Evolutionary conservation across 2,888 invertebrate species (phyloP), one percentile per base, ranked within the genome.

Genomic region (Sphaerophoria rueppellii): DNA sequence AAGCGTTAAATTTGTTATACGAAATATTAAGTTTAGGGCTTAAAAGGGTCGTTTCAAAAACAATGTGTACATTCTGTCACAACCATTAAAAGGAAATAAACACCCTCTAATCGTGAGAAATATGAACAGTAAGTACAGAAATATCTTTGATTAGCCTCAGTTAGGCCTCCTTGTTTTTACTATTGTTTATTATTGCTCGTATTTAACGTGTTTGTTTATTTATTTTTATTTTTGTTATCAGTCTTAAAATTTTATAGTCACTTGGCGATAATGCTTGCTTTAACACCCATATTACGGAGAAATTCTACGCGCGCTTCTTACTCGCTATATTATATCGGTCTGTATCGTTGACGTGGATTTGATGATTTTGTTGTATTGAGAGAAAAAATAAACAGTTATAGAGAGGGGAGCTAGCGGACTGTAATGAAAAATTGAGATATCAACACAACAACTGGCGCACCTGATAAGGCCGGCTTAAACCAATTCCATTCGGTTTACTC

Each of bases 391-490:
- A 6, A 61, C 16, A 54, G 12, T 54, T 37, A 12, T 5, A n/a
- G 35, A 40, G 58, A 46, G 58, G 35, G 14, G 11, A 34, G 16
- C 6, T n/a, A 12, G 4, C 24, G 24, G 24, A 2, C 2, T 24
- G 24, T 24, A 24, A 24, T 24, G 24, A 24, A 24, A 24, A 24
- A 24, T 24, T 1, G 24, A 24, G 24, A 24, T 24, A 24, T 24
- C 2, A 24, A 43, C 7, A 52, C 34, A 24, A 12, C 7, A 63
- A 50, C 65, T 52, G 40, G 24, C 57, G 60, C 24, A 2, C 37
- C 48, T 71, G 79, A 83, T 83, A 83, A 79, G 71, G 65, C 71
- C 65, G 71, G 79, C 67, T 83, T 32, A 37, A 79, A 75, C 82
- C 74, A 46, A 83, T 79, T 83, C 60, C 55, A 78, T 60, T 75